Conservation (phyloP, 2,797 vertebrate genomes). For the Limnodromus scolopaceus region DNA sequence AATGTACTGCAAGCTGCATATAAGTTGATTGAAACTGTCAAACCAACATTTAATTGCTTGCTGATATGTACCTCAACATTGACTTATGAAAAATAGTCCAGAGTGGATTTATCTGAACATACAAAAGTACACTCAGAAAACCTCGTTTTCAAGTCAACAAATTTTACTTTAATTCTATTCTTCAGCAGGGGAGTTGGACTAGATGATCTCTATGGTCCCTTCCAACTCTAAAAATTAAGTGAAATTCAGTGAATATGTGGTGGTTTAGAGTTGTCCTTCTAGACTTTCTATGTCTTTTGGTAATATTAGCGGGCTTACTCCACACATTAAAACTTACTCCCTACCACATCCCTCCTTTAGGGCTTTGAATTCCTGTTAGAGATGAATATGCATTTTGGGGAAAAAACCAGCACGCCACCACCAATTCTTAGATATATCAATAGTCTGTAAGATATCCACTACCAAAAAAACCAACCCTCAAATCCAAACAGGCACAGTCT, state of each 20-base stretch:
- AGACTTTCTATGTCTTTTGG: background rate
- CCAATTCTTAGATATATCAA: background rate
- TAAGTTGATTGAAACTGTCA: background rate
- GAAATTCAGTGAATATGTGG: too few species aligned
- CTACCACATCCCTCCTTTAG: background rate
- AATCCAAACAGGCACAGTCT: background rate
- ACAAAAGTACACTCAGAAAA: background rate
- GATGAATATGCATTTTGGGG: background rate
- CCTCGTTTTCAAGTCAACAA: background rate
- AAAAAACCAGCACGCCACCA: background rate
- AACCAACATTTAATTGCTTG: constrained; percentile 14
- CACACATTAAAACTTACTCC: background rate
- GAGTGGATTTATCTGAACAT: background rate
- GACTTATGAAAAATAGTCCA: background rate
- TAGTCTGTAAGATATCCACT: background rate
- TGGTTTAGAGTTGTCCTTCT: background rate
- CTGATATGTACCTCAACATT: background rate
- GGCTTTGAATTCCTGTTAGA: background rate
- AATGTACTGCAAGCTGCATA: background rate
- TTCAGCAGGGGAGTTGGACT: too few species aligned
- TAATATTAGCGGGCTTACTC: background rate
- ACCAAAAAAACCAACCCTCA: background rate
- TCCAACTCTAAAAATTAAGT: too few species aligned
- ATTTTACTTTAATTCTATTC: background rate
- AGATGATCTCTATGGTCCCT: too few species aligned